Conservation (phyloP, 2,797 vertebrate species). For the Champsocephalus esox region DNA sequence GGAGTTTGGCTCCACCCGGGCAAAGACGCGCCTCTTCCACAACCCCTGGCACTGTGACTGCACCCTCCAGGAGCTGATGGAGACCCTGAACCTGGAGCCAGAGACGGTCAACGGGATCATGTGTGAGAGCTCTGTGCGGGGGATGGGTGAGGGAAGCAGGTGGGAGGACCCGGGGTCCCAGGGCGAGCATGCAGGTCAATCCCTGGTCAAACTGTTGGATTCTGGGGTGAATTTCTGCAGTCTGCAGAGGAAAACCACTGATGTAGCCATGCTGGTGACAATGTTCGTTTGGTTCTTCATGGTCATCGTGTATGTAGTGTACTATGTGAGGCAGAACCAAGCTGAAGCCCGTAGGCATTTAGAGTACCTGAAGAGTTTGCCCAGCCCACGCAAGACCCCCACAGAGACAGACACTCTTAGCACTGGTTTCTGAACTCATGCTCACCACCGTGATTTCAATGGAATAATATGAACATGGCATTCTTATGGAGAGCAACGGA, state of each 20-base stretch:
- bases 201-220: constrained; percentile 81
- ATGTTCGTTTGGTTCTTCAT: constrained; percentile 88
- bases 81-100: constrained; percentile 82
- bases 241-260: constrained; percentile 84
- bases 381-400: constrained; percentile 74
- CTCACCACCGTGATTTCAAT: constrained; percentile 13
- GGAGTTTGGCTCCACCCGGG: constrained; percentile 77
- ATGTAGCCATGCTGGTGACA: constrained; percentile 85
- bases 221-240: constrained; percentile 87
- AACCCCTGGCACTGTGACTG: constrained; percentile 89
- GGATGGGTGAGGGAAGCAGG: constrained; percentile 76
- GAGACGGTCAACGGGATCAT: constrained; percentile 78
- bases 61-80: constrained; percentile 84
- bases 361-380: constrained; percentile 85
- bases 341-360: constrained; percentile 83
- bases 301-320: constrained; percentile 85
- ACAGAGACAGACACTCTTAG: constrained; percentile 83
- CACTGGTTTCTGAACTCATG: constrained; percentile 80
- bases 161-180: constrained; percentile 81
- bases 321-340: constrained; percentile 85
- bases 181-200: constrained; percentile 81
- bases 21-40: constrained; percentile 84
- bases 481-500: constrained; percentile 22
- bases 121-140: constrained; percentile 79
- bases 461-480: constrained; percentile 15